These are phyloP conservation scores for Heterotilapia buettikoferi DNA, from an alignment of 2,113 vertebrate genomes.

Conservation along the genomic window DNA sequence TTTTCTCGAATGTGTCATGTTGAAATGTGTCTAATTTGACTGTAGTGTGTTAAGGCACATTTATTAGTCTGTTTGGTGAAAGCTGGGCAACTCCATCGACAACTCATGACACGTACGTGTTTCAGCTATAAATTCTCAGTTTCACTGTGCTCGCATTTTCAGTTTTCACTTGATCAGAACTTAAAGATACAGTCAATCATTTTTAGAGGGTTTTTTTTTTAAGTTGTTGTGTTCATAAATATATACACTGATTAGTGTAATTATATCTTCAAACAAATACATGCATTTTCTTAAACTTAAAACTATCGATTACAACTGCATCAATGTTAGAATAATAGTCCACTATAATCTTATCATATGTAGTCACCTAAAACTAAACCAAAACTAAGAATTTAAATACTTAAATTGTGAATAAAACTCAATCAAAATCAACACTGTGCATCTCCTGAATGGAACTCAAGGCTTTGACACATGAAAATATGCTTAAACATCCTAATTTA, in stretches of 20 bases:
- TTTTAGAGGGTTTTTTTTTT: accelerated
- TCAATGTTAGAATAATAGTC: neutral
- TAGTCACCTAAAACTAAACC: neutral
- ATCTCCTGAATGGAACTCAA: neutral
- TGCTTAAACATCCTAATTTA: neutral
- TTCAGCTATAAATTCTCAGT: neutral
- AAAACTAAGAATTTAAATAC: neutral
- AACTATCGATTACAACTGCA: neutral
- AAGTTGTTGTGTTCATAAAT: neutral
- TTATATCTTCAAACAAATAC: neutral
- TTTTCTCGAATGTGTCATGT: neutral
- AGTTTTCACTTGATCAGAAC: neutral
- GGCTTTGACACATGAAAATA: neutral
- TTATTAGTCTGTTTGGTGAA: neutral
- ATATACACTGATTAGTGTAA: neutral
- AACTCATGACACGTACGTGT: neutral
- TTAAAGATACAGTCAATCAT: neutral
- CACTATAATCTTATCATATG: neutral
- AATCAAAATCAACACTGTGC: neutral
- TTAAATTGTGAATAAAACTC: neutral
- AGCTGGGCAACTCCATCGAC: neutral
- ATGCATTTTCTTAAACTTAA: neutral
- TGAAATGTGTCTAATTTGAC: neutral
- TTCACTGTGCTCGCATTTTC: neutral
- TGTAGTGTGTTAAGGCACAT: neutral